These are phyloP conservation scores for Dasypogon diadema DNA, from an alignment of 2,888 invertebrate genomes.

Conservation along the genomic window DNA sequence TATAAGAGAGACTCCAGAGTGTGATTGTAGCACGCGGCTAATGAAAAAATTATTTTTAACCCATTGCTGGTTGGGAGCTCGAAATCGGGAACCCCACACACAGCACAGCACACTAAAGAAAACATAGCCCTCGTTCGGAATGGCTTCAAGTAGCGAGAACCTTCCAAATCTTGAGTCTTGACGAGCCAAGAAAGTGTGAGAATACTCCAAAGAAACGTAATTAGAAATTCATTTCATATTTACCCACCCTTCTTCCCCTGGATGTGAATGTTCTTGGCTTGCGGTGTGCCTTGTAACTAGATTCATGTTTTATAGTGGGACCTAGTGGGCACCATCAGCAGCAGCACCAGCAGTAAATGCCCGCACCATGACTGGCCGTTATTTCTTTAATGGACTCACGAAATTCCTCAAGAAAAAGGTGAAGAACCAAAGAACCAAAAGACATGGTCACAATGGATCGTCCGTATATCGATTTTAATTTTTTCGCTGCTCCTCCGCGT, in stretches of 20 bases:
- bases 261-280: neutral
- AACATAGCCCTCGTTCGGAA: no score
- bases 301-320: neutral
- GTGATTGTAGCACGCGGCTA: constrained; percentile 27
- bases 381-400: constrained; percentile 40
- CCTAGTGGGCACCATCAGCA: neutral
- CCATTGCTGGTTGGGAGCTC: neutral
- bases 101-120: neutral
- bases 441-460: neutral
- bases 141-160: neutral
- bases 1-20: neutral
- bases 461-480: constrained; percentile 29
- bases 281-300: neutral
- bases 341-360: no score
- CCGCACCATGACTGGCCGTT: constrained; percentile 15
- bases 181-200: constrained; percentile 32
- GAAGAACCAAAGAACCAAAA: constrained; percentile 11
- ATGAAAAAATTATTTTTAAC: constrained; percentile 46
- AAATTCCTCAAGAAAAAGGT: constrained; percentile 12
- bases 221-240: constrained; percentile 35
- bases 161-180: constrained; percentile 3
- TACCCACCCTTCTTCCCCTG: neutral
- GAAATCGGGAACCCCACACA: neutral
- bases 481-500: neutral
- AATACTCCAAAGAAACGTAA: constrained; percentile 37